Conservation (phyloP, 2,888 invertebrate species). For the Rhaphigaster nebulosa region DNA sequence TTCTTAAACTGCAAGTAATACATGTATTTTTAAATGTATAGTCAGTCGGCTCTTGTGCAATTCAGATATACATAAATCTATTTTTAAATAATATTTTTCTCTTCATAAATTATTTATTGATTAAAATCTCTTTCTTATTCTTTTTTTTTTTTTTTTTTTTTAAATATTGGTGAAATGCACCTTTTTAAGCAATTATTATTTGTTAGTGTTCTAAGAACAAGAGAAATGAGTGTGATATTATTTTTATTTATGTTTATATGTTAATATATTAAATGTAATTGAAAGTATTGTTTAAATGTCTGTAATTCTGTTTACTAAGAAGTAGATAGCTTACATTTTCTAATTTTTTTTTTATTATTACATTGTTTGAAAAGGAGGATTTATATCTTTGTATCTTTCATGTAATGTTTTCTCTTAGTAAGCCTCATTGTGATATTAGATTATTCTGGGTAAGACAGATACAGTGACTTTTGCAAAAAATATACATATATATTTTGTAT, state of each 20-base stretch:
- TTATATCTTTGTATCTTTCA: constrained; percentile 44
- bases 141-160: background rate
- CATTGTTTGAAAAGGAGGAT: background rate
- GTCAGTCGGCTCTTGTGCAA: background rate
- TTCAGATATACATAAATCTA: background rate
- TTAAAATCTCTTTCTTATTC: constrained; percentile 1
- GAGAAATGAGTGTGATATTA: constrained; percentile 43
- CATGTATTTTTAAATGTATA: background rate
- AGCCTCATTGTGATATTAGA: constrained; percentile 40
- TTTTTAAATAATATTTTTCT: background rate
- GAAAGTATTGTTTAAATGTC: constrained; percentile 39
- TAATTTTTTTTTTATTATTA: background rate
- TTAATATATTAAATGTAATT: constrained; percentile 25
- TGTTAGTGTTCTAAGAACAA: constrained; percentile 13
- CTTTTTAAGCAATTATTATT: background rate
- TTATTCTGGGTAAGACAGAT: constrained; percentile 34
- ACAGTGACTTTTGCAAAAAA: constrained; percentile 31
- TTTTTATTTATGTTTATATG: constrained; percentile 15
- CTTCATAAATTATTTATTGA: background rate
- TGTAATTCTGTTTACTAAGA: constrained; percentile 24
- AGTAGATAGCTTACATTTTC: constrained; percentile 20
- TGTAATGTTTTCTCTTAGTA: constrained; percentile 33
- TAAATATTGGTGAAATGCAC: background rate
- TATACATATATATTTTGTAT: constrained; percentile 1
- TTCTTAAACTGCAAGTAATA: background rate